Evolutionary conservation across 2,113 vertebrate genomes (phyloP), one percentile per base, ranked within the genome.

Genomic region (Ifrita kowaldi): DNA sequence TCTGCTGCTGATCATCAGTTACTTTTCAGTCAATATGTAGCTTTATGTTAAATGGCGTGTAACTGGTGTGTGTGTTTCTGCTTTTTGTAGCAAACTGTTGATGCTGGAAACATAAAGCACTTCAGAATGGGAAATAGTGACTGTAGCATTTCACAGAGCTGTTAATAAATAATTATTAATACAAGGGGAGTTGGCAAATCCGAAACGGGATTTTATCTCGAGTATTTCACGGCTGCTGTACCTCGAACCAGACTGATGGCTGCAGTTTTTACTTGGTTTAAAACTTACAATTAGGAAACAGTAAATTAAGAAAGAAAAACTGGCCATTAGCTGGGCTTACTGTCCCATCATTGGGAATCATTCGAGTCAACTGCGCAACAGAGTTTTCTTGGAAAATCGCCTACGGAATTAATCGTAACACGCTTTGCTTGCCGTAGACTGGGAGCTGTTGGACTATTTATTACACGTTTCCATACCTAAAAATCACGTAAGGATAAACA

Each of bases 321-420:
- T 6, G 9, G 4, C 2, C 6, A 5, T 53, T 41, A 47, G 10
- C 49, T 12, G 41, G 8, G 8, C 5, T 6, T 8, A 4, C 0
- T 7, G 5, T 37, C 13, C 23, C 6, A 4, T 8, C 9, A 13
- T 1, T 4, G n/a, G 24, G 4, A 1, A 28, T 3, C 6, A 33
- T 16, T 52, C 4, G 1, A 3, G 0, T 21, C 17, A 46, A 18
- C 4, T 26, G 9, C 23, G 2, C 21, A 26, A 10, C 0, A 18
- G 6, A 2, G 7, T 52, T 75, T 56, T 39, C 57, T 26, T 35
- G 11, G 70, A 46, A 42, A 57, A 57, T 11, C 11, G 4, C 13
- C 13, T 20, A 21, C 30, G 2, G 4, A 21, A 32, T 18, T 16
- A 50, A 23, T 0, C 14, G 0, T 11, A 28, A 27, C 7, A 8